phyloP scores from a whole-genome alignment of 2,797 vertebrate species.

The Sorex maritimensis region DNA sequence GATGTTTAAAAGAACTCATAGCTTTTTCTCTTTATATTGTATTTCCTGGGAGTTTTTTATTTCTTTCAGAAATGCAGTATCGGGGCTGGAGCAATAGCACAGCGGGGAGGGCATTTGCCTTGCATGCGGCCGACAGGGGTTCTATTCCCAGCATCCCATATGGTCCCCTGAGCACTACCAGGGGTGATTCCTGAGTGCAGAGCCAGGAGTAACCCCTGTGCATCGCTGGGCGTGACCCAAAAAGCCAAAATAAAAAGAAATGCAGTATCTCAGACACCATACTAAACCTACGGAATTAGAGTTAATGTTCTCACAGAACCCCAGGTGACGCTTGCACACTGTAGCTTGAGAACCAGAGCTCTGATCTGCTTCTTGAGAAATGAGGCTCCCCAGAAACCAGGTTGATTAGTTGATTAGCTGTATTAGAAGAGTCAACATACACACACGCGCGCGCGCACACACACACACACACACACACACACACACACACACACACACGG shows the following conservation, averaged over 20 bases:
- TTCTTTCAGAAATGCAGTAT: neutral
- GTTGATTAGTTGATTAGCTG: constrained; percentile 2
- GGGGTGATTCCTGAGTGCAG: too few species aligned
- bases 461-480: neutral
- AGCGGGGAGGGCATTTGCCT: too few species aligned
- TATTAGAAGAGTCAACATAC: constrained; percentile 25
- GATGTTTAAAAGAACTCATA: constrained; percentile 48
- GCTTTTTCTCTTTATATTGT: constrained; percentile 45
- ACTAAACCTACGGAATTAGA: neutral
- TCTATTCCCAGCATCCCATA: too few species aligned
- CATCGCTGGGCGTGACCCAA: too few species aligned
- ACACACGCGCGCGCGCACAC: neutral
- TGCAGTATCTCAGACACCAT: constrained; percentile 5
- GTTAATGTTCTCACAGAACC: neutral
- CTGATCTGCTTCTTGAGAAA: constrained; percentile 1
- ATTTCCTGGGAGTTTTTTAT: neutral
- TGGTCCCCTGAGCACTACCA: too few species aligned
- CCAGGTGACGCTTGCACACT: neutral
- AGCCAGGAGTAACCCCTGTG: too few species aligned
- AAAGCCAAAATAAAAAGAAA: too few species aligned
- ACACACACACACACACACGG: too few species aligned
- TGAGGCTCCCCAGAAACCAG: neutral
- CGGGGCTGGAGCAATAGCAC: too few species aligned
- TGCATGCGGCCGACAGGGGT: too few species aligned
- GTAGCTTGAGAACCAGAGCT: neutral